Conservation (phyloP, 2,797 vertebrate genomes). For the Salarias fasciatus region DNA sequence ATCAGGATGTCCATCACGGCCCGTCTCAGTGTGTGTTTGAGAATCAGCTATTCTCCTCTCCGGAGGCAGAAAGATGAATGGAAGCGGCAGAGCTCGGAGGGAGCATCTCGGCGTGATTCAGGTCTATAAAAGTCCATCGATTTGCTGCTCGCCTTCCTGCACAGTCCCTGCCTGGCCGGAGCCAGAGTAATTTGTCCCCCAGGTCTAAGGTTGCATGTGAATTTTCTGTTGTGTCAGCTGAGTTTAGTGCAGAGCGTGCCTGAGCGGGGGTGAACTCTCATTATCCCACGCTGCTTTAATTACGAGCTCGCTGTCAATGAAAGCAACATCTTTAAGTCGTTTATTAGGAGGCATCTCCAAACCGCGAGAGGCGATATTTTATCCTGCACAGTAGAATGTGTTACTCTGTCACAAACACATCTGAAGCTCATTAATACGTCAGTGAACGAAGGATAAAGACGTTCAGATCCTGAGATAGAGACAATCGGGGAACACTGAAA, state of each 20-base stretch:
- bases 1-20: slow-evolving; percentile 30
- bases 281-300: slow-evolving; percentile 75
- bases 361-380: slow-evolving; percentile 47
- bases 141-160: slow-evolving; percentile 68
- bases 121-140: slow-evolving; percentile 75
- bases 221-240: slow-evolving; percentile 82
- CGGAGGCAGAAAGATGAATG: slow-evolving; percentile 55
- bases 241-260: slow-evolving; percentile 68
- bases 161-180: slow-evolving; percentile 62
- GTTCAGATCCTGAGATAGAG: too few species aligned
- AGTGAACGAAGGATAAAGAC: slow-evolving; percentile 7
- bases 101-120: slow-evolving; percentile 68
- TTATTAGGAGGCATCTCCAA: slow-evolving; percentile 59
- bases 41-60: slow-evolving; percentile 28
- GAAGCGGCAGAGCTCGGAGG: slow-evolving; percentile 49
- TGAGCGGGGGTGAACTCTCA: slow-evolving; percentile 70
- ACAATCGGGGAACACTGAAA: too few species aligned
- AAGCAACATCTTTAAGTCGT: slow-evolving; percentile 66
- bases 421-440: slow-evolving; percentile 36
- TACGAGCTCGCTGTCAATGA: slow-evolving; percentile 67
- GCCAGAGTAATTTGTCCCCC: slow-evolving; percentile 66
- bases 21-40: slow-evolving; percentile 12
- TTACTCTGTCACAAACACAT: slow-evolving; percentile 37
- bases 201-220: slow-evolving; percentile 72
- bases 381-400: slow-evolving; percentile 36